Evolutionary conservation across 2,113 vertebrate genomes (phyloP).

Genomic region (Paedocypris sp.): DNA sequence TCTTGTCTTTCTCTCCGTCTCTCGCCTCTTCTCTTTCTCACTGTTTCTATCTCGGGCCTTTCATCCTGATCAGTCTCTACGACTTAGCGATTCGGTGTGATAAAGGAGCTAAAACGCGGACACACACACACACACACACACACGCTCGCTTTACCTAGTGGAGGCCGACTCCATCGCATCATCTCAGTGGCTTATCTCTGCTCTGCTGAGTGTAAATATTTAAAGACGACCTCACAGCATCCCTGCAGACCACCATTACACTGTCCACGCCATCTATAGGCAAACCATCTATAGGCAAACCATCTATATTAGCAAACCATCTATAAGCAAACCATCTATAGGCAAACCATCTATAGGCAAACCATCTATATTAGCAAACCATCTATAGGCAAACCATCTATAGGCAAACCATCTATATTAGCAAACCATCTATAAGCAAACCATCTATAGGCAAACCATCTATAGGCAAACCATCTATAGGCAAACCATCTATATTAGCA

Average conservation of each 20-base stretch:
- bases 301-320: too few species aligned
- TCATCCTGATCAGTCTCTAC: neutral
- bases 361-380: too few species aligned
- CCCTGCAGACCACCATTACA: slow-evolving; percentile 3
- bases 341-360: too few species aligned
- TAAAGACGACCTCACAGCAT: slow-evolving; percentile 19
- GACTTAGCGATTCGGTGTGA: neutral
- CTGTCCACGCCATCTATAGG: slow-evolving; percentile 13
- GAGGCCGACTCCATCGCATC: slow-evolving; percentile 1
- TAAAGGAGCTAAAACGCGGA: neutral
- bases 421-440: too few species aligned
- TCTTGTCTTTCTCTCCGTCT: slow-evolving; percentile 3
- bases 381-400: too few species aligned
- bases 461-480: too few species aligned
- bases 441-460: too few species aligned
- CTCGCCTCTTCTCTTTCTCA: neutral
- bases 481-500: too few species aligned
- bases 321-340: too few species aligned
- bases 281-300: too few species aligned
- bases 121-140: neutral
- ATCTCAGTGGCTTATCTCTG: slow-evolving; percentile 25
- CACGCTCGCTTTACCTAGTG: slow-evolving; percentile 2
- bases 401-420: too few species aligned
- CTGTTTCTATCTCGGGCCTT: slow-evolving; percentile 9
- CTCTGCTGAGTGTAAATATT: slow-evolving; percentile 38